These are phyloP conservation scores for Epirrhoe tristata DNA, from an alignment of 2,888 invertebrate genomes.

Conservation along the genomic window DNA sequence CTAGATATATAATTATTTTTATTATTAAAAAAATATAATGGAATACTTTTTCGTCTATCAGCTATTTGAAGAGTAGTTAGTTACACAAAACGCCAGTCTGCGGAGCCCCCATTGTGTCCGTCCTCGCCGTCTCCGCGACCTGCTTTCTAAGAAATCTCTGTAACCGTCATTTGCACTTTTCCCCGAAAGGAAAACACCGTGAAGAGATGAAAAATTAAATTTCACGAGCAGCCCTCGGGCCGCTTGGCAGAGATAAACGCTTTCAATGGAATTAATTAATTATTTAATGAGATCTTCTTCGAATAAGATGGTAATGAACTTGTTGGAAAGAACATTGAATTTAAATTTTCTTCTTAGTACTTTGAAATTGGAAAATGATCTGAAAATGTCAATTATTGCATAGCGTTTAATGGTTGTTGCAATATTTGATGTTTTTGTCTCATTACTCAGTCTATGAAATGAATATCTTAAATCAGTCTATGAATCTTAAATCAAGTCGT, in stretches of 20 bases:
- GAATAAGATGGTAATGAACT: constrained; percentile 27
- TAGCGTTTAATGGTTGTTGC: no score
- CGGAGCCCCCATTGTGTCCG: constrained; percentile 51
- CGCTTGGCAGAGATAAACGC: constrained; percentile 34
- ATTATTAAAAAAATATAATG: no score
- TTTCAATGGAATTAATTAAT: constrained; percentile 38
- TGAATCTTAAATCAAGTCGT: no score
- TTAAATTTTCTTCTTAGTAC: constrained; percentile 22
- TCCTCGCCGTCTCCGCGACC: constrained; percentile 57
- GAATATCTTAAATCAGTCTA: no score
- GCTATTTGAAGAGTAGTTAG: no score
- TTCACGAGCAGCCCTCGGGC: constrained; percentile 61
- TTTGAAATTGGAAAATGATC: background rate
- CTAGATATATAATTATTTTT: no score
- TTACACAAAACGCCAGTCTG: constrained; percentile 52
- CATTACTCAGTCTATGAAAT: no score
- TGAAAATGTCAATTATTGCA: background rate
- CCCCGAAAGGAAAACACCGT: constrained; percentile 67
- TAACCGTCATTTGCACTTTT: constrained; percentile 80
- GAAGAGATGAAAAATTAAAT: constrained; percentile 79
- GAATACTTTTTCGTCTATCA: no score
- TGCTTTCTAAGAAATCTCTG: constrained; percentile 66
- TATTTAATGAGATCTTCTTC: constrained; percentile 37
- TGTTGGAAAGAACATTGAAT: constrained; percentile 18
- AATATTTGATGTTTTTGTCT: no score